These are phyloP conservation scores for Plecturocebus donacophilus DNA, from an alignment of 2,113 vertebrate species.

Conservation along the genomic window DNA sequence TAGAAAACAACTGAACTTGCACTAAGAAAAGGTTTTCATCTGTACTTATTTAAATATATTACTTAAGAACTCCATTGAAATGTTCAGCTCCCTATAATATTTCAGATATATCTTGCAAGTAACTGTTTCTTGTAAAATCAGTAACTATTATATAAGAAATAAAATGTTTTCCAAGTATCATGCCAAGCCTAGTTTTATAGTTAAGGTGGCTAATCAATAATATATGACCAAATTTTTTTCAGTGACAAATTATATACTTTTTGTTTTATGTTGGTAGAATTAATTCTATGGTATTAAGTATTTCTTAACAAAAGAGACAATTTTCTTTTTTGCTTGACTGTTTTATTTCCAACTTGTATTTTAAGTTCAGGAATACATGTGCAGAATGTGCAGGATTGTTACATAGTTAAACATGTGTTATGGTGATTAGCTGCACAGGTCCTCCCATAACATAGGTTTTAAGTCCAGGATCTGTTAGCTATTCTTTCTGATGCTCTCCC, in stretches of 20 bases:
- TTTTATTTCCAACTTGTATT: too few relatives aligned
- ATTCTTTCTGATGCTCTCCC: too few relatives aligned
- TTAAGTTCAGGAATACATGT: too few relatives aligned
- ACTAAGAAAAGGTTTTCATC: neutral
- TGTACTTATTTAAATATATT: neutral
- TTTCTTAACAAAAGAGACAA: neutral
- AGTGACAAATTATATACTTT: neutral
- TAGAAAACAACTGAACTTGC: neutral
- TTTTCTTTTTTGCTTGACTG: neutral
- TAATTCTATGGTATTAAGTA: neutral
- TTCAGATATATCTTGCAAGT: neutral
- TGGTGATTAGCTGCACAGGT: too few relatives aligned
- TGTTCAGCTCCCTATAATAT: neutral
- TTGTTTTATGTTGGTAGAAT: neutral
- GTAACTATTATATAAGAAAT: neutral
- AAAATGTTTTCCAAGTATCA: neutral
- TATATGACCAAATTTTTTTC: neutral
- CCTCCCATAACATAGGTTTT: too few relatives aligned
- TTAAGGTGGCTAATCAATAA: neutral
- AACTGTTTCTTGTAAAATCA: neutral
- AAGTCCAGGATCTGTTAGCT: too few relatives aligned
- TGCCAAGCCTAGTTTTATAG: neutral
- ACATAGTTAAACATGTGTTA: too few relatives aligned
- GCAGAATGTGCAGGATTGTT: too few relatives aligned
- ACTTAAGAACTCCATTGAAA: neutral